phyloP scores from a whole-genome alignment of 2,113 vertebrate genomes.

The Amphilophus citrinellus region DNA sequence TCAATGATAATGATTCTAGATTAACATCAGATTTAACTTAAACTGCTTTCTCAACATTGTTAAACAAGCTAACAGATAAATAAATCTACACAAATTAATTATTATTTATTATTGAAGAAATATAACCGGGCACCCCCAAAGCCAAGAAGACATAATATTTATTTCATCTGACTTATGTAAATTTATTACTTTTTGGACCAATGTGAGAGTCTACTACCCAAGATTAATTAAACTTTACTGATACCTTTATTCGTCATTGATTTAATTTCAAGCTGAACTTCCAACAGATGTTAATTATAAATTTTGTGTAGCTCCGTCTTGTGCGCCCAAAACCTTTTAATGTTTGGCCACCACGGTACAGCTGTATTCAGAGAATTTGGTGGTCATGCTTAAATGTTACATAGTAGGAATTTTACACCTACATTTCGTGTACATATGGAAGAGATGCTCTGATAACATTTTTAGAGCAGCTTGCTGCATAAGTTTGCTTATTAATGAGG shows the following conservation, averaged over 20 bases:
- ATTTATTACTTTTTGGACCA: too few species aligned
- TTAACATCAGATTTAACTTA: too few species aligned
- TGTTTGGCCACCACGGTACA: background rate
- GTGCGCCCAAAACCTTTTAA: background rate
- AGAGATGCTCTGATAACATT: background rate
- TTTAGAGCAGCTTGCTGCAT: background rate
- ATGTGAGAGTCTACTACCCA: too few species aligned
- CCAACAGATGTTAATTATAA: too few species aligned
- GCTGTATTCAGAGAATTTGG: background rate
- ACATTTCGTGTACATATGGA: background rate
- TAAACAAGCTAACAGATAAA: too few species aligned
- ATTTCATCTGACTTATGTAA: too few species aligned
- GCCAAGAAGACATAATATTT: too few species aligned
- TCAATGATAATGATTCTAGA: background rate
- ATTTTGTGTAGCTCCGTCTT: background rate
- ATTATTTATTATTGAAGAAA: too few species aligned
- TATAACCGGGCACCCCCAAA: background rate
- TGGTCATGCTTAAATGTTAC: background rate
- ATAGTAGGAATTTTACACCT: background rate
- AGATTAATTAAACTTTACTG: background rate
- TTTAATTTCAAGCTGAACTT: too few species aligned
- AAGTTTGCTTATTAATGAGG: background rate
- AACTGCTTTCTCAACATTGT: too few species aligned
- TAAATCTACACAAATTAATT: too few species aligned
- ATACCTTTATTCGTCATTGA: background rate